phyloP scores from a whole-genome alignment of 2,888 invertebrate genomes.

The Stenodema calcarata region DNA sequence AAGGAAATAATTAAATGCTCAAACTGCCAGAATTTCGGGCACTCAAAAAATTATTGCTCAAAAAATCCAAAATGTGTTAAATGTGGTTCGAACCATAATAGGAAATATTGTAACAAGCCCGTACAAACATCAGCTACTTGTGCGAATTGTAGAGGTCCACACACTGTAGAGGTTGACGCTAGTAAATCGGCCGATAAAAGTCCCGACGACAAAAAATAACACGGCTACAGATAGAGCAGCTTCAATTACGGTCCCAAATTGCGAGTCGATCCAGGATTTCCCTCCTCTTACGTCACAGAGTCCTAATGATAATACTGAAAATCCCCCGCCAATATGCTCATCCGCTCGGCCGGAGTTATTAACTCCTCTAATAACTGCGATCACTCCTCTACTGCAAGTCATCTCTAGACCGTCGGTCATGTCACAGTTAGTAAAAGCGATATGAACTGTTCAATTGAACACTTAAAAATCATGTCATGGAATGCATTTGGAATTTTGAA shows the following conservation, averaged over 20 bases:
- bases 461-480: no score
- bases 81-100: neutral
- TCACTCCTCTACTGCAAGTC: no score
- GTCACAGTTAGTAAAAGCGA: no score
- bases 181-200: neutral
- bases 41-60: neutral
- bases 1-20: neutral
- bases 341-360: neutral
- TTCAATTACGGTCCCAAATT: neutral
- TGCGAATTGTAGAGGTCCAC: neutral
- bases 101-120: neutral
- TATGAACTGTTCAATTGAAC: no score
- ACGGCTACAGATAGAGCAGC: neutral
- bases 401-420: no score
- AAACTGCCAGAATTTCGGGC: no score
- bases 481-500: no score
- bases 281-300: neutral
- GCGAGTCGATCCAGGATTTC: neutral
- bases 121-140: neutral
- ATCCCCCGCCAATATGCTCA: neutral
- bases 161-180: neutral
- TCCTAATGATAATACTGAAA: neutral
- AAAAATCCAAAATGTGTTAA: neutral
- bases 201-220: neutral
- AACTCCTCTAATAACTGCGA: no score